A percentile compares a stretch with the other conserved stretches of the same genome.
Evolutionary conservation across 2,113 vertebrate species (phyloP).

Genomic region (Megalops atlanticus): DNA sequence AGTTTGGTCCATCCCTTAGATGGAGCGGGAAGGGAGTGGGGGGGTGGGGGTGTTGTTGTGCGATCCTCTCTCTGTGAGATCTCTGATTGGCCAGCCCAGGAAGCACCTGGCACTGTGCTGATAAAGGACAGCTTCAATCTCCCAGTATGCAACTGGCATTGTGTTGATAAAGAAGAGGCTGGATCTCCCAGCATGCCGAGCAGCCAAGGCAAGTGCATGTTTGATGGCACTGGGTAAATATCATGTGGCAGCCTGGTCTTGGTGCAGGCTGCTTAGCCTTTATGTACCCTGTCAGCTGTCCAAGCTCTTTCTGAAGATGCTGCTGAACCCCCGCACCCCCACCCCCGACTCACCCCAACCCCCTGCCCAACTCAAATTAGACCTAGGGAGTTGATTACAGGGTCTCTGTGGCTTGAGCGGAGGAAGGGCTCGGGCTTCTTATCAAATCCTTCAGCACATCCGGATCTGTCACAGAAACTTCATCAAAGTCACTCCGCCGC

Average conservation of each 20-base stretch:
- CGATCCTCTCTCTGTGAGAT: conserved; percentile 31
- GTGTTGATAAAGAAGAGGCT: conserved; percentile 70
- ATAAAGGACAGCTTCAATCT: conserved; percentile 69
- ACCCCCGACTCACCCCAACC: background rate
- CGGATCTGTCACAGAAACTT: conserved; percentile 31
- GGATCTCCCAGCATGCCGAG: conserved; percentile 55
- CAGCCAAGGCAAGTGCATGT: conserved; percentile 4
- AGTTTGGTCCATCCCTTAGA: background rate
- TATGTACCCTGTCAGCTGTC: conserved; percentile 1
- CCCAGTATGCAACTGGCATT: conserved; percentile 71
- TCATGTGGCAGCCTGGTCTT: background rate
- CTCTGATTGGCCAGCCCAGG: conserved; percentile 48
- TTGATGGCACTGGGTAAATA: background rate
- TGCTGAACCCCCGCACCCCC: background rate
- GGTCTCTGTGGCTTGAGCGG: conserved; percentile 26
- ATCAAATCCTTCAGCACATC: conserved; percentile 36
- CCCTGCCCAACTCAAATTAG: conserved; percentile 18
- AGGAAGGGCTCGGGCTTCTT: conserved; percentile 14
- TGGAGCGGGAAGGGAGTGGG: background rate
- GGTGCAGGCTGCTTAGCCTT: background rate
- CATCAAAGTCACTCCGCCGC: conserved; percentile 32
- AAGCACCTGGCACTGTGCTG: conserved; percentile 47
- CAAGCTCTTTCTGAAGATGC: background rate
- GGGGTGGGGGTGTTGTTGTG: conserved; percentile 23
- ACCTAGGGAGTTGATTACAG: conserved; percentile 25